Conservation (phyloP, 2,113 vertebrate species). For the Crotophaga sulcirostris region DNA sequence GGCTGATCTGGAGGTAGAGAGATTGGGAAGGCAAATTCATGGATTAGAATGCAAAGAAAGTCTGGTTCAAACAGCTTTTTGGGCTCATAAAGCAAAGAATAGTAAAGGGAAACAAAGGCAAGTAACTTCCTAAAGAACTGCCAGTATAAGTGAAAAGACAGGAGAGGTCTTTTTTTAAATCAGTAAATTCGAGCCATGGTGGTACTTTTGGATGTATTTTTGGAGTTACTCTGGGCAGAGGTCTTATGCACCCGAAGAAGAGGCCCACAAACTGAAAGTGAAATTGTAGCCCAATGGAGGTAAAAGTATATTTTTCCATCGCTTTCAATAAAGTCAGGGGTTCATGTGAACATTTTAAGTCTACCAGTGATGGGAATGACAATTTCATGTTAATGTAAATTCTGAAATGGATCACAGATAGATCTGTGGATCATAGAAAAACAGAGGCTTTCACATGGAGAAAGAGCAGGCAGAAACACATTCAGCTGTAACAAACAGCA, state of each 20-base stretch:
- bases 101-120: neutral
- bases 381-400: neutral
- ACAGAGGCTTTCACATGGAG: neutral
- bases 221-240: neutral
- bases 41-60: neutral
- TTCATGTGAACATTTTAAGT: neutral
- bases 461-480: neutral
- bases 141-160: neutral
- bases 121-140: neutral
- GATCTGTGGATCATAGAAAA: neutral
- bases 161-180: neutral
- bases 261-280: neutral
- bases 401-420: too few species aligned
- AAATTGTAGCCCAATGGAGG: neutral
- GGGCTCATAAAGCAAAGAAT: neutral
- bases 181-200: neutral
- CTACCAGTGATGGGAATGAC: accelerated
- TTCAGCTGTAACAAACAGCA: neutral
- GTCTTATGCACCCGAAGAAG: neutral
- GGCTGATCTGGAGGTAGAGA: neutral
- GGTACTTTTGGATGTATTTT: neutral
- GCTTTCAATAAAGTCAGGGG: neutral
- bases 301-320: neutral
- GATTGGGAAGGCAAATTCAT: neutral
- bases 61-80: neutral